Percentiles rank a stretch among this genome's conserved stretches.
phyloP scores from a whole-genome alignment of 2,797 vertebrate species.

The Enteromius thamalakanensis region DNA sequence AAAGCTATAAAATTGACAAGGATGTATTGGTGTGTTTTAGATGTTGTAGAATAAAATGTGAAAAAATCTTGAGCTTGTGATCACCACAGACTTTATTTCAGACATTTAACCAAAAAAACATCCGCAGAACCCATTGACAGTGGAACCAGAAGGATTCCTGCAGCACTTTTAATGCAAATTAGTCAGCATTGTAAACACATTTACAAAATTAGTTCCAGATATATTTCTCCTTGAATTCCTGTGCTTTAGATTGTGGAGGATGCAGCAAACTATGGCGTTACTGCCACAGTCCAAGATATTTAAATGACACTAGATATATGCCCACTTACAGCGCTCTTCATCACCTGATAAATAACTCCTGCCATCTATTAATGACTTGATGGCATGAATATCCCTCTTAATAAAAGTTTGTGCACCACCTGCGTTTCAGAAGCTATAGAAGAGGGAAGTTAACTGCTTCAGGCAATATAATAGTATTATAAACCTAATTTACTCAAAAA shows the following conservation, averaged over 20 bases:
- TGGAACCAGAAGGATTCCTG: not conserved
- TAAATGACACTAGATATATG: not conserved
- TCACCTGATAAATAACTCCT: conserved; percentile 2
- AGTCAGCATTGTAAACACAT: not conserved
- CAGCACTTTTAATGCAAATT: not conserved
- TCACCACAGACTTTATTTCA: not conserved
- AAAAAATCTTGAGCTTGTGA: not conserved
- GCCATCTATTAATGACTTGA: not conserved
- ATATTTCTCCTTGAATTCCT: not conserved
- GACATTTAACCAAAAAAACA: not conserved
- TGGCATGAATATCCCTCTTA: not conserved
- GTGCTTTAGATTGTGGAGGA: not conserved
- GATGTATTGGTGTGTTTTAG: too few species aligned
- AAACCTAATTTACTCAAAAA: not conserved
- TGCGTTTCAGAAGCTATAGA: not conserved
- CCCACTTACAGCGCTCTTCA: not conserved
- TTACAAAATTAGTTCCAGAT: not conserved
- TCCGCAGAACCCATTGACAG: not conserved
- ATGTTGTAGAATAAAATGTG: not conserved
- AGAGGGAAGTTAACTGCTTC: not conserved
- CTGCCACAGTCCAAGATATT: not conserved
- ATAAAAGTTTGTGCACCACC: conserved; percentile 1
- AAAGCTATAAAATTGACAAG: not conserved
- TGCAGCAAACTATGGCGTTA: not conserved
- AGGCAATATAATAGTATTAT: not conserved